phyloP scores from a whole-genome alignment of 2,888 invertebrate species.

The Protula sp. region DNA sequence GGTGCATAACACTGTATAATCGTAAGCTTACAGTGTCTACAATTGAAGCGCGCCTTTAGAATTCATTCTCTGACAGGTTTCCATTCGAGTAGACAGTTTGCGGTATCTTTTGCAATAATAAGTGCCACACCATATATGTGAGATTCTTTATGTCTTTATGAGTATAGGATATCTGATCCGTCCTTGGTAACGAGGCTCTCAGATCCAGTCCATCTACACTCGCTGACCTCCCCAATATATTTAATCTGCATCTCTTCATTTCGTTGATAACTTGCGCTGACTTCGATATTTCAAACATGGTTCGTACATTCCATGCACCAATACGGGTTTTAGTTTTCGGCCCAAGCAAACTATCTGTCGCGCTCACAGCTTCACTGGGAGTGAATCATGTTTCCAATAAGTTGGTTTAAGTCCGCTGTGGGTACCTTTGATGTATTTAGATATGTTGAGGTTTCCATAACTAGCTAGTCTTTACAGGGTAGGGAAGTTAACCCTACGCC shows the following conservation, averaged over 20 bases:
- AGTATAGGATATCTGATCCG: not conserved
- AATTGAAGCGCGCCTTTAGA: not conserved
- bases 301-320: constrained; percentile 9
- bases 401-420: no score
- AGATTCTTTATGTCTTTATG: not conserved
- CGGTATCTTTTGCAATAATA: not conserved
- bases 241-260: constrained; percentile 2
- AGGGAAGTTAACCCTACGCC: no score
- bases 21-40: no score
- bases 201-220: constrained; percentile 5
- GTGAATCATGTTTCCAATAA: no score
- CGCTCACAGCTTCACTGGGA: not conserved
- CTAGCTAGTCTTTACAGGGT: no score
- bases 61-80: not conserved
- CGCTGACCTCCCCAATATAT: constrained; percentile 7
- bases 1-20: constrained; percentile 18
- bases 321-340: constrained; percentile 4
- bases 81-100: not conserved
- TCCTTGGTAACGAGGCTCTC: not conserved
- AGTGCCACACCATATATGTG: not conserved
- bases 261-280: constrained; percentile 8
- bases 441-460: no score
- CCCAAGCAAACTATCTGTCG: not conserved
- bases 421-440: no score
- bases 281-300: constrained; percentile 7